These are phyloP conservation scores for Vandiemenella viatica DNA, from an alignment of 2,888 invertebrate species.

Conservation along the genomic window DNA sequence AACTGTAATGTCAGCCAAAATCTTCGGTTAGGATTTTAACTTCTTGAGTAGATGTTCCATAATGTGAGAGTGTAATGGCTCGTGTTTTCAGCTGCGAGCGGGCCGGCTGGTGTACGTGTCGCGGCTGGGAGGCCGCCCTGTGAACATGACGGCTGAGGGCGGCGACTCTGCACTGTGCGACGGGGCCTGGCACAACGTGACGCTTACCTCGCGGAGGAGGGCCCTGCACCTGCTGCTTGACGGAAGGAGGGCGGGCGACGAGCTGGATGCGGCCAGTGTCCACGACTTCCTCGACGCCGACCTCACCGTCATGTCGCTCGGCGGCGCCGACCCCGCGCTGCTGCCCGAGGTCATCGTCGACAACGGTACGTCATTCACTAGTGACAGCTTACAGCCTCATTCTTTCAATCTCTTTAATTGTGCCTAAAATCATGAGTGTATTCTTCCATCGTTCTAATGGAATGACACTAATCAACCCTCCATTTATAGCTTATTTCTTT, in stretches of 20 bases:
- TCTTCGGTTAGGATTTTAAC: too few species aligned
- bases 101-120: constrained; percentile 70
- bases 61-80: neutral
- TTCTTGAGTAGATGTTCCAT: too few species aligned
- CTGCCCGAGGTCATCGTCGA: neutral
- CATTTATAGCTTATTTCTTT: too few species aligned
- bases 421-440: too few species aligned
- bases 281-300: constrained; percentile 89
- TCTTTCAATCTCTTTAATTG: too few species aligned
- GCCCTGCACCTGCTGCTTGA: constrained; percentile 60
- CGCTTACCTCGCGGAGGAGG: constrained; percentile 52
- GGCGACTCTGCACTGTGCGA: too few species aligned
- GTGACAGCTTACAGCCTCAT: too few species aligned
- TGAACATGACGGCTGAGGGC: constrained; percentile 56
- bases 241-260: constrained; percentile 57
- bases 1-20: too few species aligned
- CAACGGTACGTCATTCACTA: too few species aligned
- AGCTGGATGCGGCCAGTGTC: constrained; percentile 69
- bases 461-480: too few species aligned
- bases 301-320: constrained; percentile 62
- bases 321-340: constrained; percentile 37
- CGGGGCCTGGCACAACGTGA: constrained; percentile 81
- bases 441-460: too few species aligned
- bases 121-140: constrained; percentile 58
- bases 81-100: constrained; percentile 37